Evolutionary conservation across 1,140 invertebrate species (phyloP), one percentile per base, ranked within the genome.

Genomic region (Drosophila elegans): DNA sequence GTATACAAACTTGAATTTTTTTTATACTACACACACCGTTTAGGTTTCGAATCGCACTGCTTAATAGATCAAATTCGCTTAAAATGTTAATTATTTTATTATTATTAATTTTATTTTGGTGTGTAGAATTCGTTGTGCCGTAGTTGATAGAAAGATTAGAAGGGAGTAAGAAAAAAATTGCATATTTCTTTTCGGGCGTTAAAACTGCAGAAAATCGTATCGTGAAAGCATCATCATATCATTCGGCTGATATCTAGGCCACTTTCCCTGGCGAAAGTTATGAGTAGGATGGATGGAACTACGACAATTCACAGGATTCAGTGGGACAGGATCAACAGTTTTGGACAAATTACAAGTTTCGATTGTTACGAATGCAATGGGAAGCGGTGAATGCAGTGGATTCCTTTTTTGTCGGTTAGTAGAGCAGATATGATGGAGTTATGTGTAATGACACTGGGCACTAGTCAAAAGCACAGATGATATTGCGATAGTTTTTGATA

Each of bases 191-290:
- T 51, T 77, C 76, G 68, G 54, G 79, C 90, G 83, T 90, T 91
- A 91, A 91, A 74, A 89, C 90, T 91, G 78, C 86, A 91, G 90
- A 91, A 91, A 91, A 90, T 91, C 90, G 76, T 90, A 91, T 91
- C 76, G 66, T 81, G 57, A 80, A 91, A 89, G 53, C 73, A 89
- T 77, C 63, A 69, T 46, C 41, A 75, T 72, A 72, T 72, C 68
- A 48, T 38, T 27, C 21, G 44, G 44, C 29, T 49, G 21, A 71
- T 57, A 63, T 41, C 49, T 44, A 16, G 39, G n/a, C 42, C 32
- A 46, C 7, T 13, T 3, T 21, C 42, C 21, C 12, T 12, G 7
- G 2, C n/a, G 32, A 36, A 36, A 51, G 12, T n/a, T 0, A n/a
- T 16, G 10, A 34, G 7, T 0, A 16, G 27, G 0, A 34, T 34